Evolutionary conservation across 2,113 vertebrate species (phyloP).

Genomic region (Mohoua ochrocephala): DNA sequence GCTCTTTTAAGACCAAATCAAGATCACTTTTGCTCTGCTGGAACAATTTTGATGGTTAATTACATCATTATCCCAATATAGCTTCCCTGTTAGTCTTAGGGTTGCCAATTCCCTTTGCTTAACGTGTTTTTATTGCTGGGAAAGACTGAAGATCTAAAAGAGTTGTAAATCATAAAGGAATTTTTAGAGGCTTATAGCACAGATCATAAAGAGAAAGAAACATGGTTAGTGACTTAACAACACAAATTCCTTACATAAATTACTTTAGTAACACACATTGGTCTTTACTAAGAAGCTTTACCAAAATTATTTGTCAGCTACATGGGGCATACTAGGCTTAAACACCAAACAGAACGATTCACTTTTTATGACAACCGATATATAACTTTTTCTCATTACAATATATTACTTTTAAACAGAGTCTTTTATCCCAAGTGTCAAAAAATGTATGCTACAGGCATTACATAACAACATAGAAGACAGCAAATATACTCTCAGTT

Average conservation of each 20-base stretch:
- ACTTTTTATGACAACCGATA: not conserved
- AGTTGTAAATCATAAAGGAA: not conserved
- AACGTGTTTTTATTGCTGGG: not conserved
- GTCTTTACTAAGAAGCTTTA: not conserved
- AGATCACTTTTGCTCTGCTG: not conserved
- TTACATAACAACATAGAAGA: not conserved
- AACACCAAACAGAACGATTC: not conserved
- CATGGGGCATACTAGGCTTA: not conserved
- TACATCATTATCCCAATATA: not conserved
- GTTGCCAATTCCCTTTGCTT: not conserved
- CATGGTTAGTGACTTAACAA: not conserved
- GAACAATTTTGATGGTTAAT: constrained; percentile 4
- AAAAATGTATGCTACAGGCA: not conserved
- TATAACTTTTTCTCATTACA: not conserved
- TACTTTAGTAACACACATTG: not conserved
- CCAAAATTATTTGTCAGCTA: not conserved
- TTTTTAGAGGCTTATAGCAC: not conserved
- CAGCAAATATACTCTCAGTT: not conserved
- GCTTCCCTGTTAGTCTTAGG: not conserved
- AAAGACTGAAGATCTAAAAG: not conserved
- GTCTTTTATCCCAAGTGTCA: not conserved
- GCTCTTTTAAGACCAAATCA: not conserved
- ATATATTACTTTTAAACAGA: not conserved
- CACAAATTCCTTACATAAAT: not conserved
- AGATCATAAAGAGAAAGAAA: not conserved